These are phyloP conservation scores for rabbit (Oryctolagus cuniculus) DNA, from an alignment of 2,113 vertebrate genomes.

Conservation along the genomic window mOryCun1.1 NC_091432.1:14849501-14850000, in stretches of 20 bases:
- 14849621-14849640: not conserved
- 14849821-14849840: not conserved
- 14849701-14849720: not conserved
- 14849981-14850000: not conserved
- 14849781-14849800: not conserved
- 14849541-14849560: not conserved
- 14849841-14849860: not conserved
- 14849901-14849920: accelerated
- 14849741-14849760: not conserved
- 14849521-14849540: not conserved
- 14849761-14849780: not conserved
- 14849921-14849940: not conserved
- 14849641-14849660: accelerated
- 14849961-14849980: no score
- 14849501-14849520: accelerated
- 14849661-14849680: not conserved
- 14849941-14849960: accelerated
- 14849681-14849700: accelerated
- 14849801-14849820: not conserved
- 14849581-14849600: not conserved
- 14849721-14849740: not conserved
- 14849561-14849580: not conserved
- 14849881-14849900: not conserved
- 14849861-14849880: not conserved
- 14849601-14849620: not conserved